Evolutionary conservation across 2,113 vertebrate species (phyloP).

Genomic region (Cynopterus brachyotis): DNA sequence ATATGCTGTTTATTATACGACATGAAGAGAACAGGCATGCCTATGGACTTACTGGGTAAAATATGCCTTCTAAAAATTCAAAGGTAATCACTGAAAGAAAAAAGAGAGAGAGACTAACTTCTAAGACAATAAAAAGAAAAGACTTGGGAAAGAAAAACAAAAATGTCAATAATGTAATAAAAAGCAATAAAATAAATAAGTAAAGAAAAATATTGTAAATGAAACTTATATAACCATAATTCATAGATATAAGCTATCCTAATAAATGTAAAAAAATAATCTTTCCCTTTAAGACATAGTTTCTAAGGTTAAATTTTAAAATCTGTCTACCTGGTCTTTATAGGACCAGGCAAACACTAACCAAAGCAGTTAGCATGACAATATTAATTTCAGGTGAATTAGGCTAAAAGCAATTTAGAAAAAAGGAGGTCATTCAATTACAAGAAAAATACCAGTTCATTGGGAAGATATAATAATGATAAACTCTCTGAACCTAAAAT

Average conservation of each 20-base stretch:
- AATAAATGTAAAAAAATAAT: background rate
- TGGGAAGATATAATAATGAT: background rate
- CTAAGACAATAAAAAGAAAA: background rate
- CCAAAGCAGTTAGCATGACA: background rate
- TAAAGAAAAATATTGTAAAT: background rate
- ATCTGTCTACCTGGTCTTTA: background rate
- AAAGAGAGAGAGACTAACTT: background rate
- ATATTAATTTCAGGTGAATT: background rate
- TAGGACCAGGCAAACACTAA: background rate
- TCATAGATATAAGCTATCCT: background rate
- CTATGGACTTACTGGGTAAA: background rate
- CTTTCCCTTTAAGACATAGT: background rate
- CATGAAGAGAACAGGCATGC: background rate
- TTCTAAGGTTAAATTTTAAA: background rate
- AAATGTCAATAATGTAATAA: background rate
- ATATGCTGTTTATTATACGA: background rate
- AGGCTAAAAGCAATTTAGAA: background rate
- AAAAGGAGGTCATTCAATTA: background rate
- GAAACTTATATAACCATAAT: background rate
- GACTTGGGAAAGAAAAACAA: rapidly evolving
- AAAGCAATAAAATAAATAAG: background rate
- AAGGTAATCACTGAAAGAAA: background rate
- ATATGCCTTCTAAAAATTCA: background rate
- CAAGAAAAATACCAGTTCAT: background rate
- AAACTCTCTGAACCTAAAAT: background rate